Base-by-base conservation (phyloP, 2,113 vertebrate genomes). In the Pterocles burchelli region DNA sequence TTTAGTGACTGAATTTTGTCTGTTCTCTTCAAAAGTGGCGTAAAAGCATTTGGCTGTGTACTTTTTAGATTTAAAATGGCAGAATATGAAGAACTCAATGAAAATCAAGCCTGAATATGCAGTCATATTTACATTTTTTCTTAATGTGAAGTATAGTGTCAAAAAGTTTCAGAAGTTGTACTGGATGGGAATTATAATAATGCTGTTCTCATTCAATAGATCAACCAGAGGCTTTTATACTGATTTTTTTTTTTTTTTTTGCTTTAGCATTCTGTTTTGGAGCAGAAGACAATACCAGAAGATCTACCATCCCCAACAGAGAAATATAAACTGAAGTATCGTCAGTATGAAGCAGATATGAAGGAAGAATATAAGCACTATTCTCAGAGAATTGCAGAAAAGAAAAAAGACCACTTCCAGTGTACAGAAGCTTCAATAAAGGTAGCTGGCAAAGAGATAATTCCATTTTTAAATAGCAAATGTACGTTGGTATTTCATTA, bases 321-420 rank as follows among this genome's bases (percentile, higher is more conserved):
- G 11, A 95, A 57, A 85, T 97, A 94, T 20, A 98, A 97, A 80
- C 20, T 49, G 34, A 97, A 98, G 65, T 96, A 97, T 66, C 71
- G 54, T 70, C 97, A 97, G n/a, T 94, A 91, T 85, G 84, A 97
- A 94, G 82, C 74, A 75, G 98, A 97, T 77, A 90, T 74, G 49
- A 97, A 97, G 67, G 95, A 97, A 61, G 88, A 85, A 33, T 96
- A 96, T 95, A 95, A 97, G 26, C 94, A 95, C 7, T 70, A 97
- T 85, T 80, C 89, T 93, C 96, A 92, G 66, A 97, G 65, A 97
- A 89, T 3, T 78, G 41, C 78, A 62, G 92, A 85, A 82, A 97
- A 96, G 88, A 89, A 68, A 61, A 96, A 87, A 81, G 54, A 87
- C 33, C n/a, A 59, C 11, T 11, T 45, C 10, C 43, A 16, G 21